Conservation (phyloP, 2,888 invertebrate species). For the Cephus sareptanus region DNA sequence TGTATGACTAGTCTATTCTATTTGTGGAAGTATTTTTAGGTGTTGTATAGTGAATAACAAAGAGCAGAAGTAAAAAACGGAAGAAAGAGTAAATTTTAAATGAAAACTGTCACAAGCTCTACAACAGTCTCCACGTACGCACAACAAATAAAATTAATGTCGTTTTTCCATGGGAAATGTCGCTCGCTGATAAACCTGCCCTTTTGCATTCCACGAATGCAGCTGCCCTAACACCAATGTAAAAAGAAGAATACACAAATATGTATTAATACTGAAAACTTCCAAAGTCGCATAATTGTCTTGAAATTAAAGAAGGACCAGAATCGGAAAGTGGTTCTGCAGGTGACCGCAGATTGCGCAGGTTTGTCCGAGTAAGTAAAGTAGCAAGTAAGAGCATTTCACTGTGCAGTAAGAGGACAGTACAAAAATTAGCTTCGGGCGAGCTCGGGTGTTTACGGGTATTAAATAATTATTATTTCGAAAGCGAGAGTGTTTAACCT, state of each 20-base stretch:
- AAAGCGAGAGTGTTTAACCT: slow-evolving; percentile 57
- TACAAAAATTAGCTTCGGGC: background rate
- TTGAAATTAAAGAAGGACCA: background rate
- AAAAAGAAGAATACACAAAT: background rate
- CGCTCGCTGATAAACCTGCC: background rate
- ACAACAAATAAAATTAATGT: no score
- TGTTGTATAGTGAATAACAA: no score
- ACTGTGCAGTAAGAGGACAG: slow-evolving; percentile 18
- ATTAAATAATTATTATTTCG: slow-evolving; percentile 64
- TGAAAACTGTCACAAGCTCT: no score
- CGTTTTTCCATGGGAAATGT: background rate
- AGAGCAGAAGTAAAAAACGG: no score
- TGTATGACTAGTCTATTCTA: no score
- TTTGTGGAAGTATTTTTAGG: no score
- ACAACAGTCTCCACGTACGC: no score
- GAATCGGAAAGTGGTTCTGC: background rate
- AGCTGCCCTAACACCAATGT: background rate
- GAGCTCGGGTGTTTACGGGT: slow-evolving; percentile 30
- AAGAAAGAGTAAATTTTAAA: no score
- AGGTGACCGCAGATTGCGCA: background rate
- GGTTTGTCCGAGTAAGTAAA: background rate
- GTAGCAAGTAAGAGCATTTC: slow-evolving; percentile 37
- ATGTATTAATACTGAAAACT: background rate
- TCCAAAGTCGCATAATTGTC: background rate
- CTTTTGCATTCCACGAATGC: background rate